A percentile compares a stretch with the other conserved stretches of the same genome.
Conservation (phyloP, 2,113 vertebrate species). For the Hippocampus zosterae region DNA sequence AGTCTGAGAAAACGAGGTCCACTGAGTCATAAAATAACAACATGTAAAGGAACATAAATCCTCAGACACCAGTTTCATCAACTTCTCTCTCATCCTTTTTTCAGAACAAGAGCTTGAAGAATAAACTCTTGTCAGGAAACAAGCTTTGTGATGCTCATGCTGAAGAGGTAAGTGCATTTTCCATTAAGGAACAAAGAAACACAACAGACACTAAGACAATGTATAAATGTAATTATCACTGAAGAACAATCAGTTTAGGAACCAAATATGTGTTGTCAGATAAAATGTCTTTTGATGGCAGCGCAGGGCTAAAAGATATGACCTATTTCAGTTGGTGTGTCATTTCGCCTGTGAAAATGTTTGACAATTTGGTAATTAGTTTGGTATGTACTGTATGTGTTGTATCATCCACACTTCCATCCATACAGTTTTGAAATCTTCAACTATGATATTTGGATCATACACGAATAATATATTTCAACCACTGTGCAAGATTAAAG, state of each 20-base stretch:
- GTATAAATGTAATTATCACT: not conserved
- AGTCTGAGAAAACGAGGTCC: conserved; percentile 14
- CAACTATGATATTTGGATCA: not conserved
- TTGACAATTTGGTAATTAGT: not conserved
- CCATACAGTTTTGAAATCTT: too few relatives aligned
- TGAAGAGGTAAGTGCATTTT: conserved; percentile 82
- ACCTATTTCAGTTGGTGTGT: not conserved
- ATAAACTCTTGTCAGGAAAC: conserved; percentile 90
- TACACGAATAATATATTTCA: not conserved
- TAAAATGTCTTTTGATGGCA: not conserved
- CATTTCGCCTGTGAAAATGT: not conserved
- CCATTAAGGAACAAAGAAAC: not conserved
- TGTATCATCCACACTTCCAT: not conserved
- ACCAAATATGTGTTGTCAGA: not conserved
- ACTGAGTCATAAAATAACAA: conserved; percentile 14
- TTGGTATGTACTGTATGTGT: not conserved
- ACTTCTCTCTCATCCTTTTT: conserved; percentile 34
- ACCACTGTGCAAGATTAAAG: not conserved
- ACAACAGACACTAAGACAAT: not conserved
- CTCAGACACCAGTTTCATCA: conserved; percentile 13
- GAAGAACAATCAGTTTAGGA: not conserved
- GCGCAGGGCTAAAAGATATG: not conserved
- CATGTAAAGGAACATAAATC: not conserved
- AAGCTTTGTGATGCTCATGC: conserved; percentile 93
- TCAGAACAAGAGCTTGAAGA: conserved; percentile 99